Evolutionary conservation across 1,140 invertebrate genomes (phyloP), one percentile per base, ranked within the genome.

Genomic region (Alviniconcha marisindica): DNA sequence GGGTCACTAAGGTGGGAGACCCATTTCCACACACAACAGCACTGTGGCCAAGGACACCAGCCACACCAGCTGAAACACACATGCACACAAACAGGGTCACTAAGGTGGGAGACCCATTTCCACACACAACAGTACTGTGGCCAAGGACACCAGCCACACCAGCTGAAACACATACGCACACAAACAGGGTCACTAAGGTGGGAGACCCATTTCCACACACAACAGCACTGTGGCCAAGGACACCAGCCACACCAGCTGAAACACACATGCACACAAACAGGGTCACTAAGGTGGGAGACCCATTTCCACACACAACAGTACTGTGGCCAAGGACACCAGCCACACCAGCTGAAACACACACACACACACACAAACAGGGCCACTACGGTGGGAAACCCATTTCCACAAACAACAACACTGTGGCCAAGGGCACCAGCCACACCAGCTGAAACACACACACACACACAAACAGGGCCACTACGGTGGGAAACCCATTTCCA

Each of bases 401-500:
- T 24, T 28, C 24, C 10, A 12, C 15, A 60, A 7, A 24, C 56
- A 10, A 60, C 10, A n/a, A n/a, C n/a, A 60, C 56, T n/a, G 24
- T 60, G 56, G 24, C 10, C 56, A 60, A 60, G 4, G 56, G 21
- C 56, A 60, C 10, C 56, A 60, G 24, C 56, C 10, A 60, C 10
- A 60, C 56, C 56, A n/a, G 4, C 24, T 60, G 10, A 4, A 60
- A 60, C 56, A 60, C 56, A 7, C 48, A 51, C n/a, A n/a, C n/a
- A n/a, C n/a, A n/a, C n/a, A n/a, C n/a, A n/a, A n/a, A n/a, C n/a
- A n/a, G n/a, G n/a, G n/a, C n/a, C n/a, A n/a, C n/a, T n/a, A n/a
- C n/a, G n/a, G n/a, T n/a, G n/a, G n/a, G n/a, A 87, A 71, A 66
- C 87, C 85, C 24, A 85, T 40, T 33, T 87, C 84, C 54, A 86